Evolutionary conservation across 2,888 invertebrate genomes (phyloP).

Genomic region (Drosophila prostipennis): DNA sequence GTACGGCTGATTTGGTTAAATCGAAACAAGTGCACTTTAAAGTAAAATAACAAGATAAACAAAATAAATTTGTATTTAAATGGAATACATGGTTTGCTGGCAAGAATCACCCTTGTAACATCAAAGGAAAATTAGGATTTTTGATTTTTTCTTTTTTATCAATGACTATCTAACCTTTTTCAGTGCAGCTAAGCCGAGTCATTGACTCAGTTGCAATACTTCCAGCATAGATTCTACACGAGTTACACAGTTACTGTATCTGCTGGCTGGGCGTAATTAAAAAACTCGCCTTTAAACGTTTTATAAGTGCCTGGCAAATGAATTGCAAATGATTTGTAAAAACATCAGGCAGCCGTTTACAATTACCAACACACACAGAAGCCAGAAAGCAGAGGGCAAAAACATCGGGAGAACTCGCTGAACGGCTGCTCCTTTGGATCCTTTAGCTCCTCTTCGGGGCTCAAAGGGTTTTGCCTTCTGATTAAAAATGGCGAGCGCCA

Average conservation of each 20-base stretch:
- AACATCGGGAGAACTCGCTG: slow-evolving; percentile 18
- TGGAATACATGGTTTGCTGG: neutral
- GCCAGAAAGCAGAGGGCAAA: slow-evolving; percentile 8
- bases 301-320: slow-evolving; percentile 66
- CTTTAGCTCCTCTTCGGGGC: slow-evolving; percentile 27
- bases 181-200: slow-evolving; percentile 44
- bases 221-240: slow-evolving; percentile 2
- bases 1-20: slow-evolving; percentile 70
- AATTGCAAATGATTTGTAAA: slow-evolving; percentile 72
- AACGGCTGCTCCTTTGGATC: slow-evolving; percentile 39
- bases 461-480: slow-evolving; percentile 65
- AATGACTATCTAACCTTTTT: neutral
- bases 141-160: neutral
- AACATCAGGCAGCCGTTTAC: slow-evolving; percentile 44
- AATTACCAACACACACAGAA: slow-evolving; percentile 20
- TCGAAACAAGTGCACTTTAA: slow-evolving; percentile 45
- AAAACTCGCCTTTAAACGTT: slow-evolving; percentile 71
- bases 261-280: slow-evolving; percentile 59
- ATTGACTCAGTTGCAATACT: slow-evolving; percentile 53
- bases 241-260: slow-evolving; percentile 18
- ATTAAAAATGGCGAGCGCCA: slow-evolving; percentile 70
- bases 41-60: neutral
- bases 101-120: too few species aligned
- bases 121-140: neutral
- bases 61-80: neutral